phyloP scores from a whole-genome alignment of 2,888 invertebrate species.

The Orchestes rusci region DNA sequence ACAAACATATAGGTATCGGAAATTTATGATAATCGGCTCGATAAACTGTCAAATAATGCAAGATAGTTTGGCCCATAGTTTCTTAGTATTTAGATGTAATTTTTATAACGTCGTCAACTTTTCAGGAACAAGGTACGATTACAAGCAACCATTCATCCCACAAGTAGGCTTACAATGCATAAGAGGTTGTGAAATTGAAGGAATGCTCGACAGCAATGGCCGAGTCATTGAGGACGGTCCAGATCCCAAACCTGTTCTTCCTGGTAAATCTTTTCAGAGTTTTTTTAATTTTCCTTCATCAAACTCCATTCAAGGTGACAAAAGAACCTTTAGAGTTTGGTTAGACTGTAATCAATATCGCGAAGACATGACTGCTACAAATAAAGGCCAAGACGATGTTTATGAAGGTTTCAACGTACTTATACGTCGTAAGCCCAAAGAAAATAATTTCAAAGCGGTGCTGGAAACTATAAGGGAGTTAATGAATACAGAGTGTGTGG shows the following conservation, averaged over 20 bases:
- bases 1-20: no score
- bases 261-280: constrained; percentile 48
- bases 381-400: constrained; percentile 69
- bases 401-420: constrained; percentile 81
- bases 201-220: constrained; percentile 93
- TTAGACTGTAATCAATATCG: constrained; percentile 97
- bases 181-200: constrained; percentile 96
- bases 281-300: neutral
- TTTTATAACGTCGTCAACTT: constrained; percentile 7
- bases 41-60: no score
- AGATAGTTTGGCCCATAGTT: no score
- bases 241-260: constrained; percentile 77
- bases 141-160: constrained; percentile 77
- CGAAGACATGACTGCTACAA: constrained; percentile 78
- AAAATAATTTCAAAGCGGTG: constrained; percentile 99
- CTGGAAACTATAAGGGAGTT: constrained; percentile 96
- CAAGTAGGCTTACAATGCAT: constrained; percentile 90
- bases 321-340: constrained; percentile 68
- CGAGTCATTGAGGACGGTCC: constrained; percentile 95
- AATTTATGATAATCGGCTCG: no score
- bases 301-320: constrained; percentile 6
- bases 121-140: constrained; percentile 70
- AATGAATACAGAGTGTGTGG: constrained; percentile 98
- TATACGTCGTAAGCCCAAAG: constrained; percentile 97
- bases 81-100: no score